Evolutionary conservation across 2,113 vertebrate species (phyloP).

Genomic region (Acrocephalus arundinaceus): DNA sequence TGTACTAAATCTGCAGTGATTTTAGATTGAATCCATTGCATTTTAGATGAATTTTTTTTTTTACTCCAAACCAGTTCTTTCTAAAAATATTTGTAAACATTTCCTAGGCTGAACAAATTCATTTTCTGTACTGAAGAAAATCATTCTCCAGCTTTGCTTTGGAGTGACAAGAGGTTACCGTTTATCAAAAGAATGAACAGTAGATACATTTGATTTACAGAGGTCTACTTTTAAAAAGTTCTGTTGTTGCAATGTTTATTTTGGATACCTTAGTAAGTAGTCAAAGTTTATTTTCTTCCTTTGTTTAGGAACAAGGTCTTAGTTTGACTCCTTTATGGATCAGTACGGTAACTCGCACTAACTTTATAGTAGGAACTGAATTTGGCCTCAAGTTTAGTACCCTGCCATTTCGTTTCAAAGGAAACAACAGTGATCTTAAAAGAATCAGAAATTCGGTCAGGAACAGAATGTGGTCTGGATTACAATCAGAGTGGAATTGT

Average conservation of each 20-base stretch:
- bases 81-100: slow-evolving; percentile 60
- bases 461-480: background rate
- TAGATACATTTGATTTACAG: background rate
- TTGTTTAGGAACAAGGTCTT: background rate
- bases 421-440: background rate
- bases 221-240: background rate
- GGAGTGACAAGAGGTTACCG: background rate
- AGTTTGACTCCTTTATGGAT: background rate
- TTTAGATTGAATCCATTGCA: slow-evolving; percentile 40
- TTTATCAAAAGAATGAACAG: background rate
- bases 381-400: background rate
- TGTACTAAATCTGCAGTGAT: background rate
- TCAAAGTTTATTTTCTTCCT: background rate
- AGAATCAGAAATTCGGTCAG: background rate
- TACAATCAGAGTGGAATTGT: background rate
- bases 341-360: background rate
- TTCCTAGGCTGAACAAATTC: slow-evolving; percentile 27
- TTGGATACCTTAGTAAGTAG: background rate
- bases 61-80: slow-evolving; percentile 34
- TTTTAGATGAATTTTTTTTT: slow-evolving; percentile 56
- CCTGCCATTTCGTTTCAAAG: background rate
- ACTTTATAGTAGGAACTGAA: background rate
- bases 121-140: slow-evolving; percentile 32
- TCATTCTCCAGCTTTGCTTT: slow-evolving; percentile 21
- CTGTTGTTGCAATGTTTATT: background rate